Base-by-base conservation (phyloP, 2,113 vertebrate species). In the Nipponia nippon region DNA sequence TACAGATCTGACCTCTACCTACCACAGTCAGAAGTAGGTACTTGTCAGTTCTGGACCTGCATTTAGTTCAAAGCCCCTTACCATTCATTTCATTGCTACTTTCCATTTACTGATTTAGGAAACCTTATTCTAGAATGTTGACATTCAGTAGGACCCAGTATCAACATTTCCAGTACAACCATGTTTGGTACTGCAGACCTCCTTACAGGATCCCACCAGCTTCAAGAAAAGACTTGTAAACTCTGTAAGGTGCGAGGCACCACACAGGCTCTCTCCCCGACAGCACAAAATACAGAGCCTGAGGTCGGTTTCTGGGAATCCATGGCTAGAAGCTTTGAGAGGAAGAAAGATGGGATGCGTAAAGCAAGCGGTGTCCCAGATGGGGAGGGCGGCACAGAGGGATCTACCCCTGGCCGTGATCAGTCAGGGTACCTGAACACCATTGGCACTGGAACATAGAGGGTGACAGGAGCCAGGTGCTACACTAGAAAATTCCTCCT, bases 391-490 rank as follows among this genome's bases (percentile, higher is more conserved):
- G 69, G 17, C 10, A 21, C 72, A 71, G 25, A 83, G 19, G 46
- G 7, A 40, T 19, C 5, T 47, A 53, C 20, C 40, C 56, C 49
- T 46, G 22, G 11, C 30, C 1, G 1, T 17, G 6, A 25, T 52
- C 13, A 0, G 38, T 36, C 65, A 56, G 47, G 22, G 30, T 22
- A 67, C 49, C 15, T 12, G 36, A 72, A 40, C 65, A 56, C 32
- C 56, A 56, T 3, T 0, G 0, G 63, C 42, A 47, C 44, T 29
- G 50, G 53, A 46, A 61, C 0, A 5, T 5, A 73, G 22, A 23
- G 16, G 42, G 53, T 9, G n/a, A 73, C 26, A 38, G 66, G 17
- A 87, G 42, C 62, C 53, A 83, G 81, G 27, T 4, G 8, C 32
- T 40, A 18, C 20, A 25, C 32, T 55, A 69, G 19, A 69, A n/a